A percentile compares a stretch with the other conserved stretches of the same genome.
phyloP scores from a whole-genome alignment of 2,797 vertebrate genomes.

The Chelonia mydas region DNA sequence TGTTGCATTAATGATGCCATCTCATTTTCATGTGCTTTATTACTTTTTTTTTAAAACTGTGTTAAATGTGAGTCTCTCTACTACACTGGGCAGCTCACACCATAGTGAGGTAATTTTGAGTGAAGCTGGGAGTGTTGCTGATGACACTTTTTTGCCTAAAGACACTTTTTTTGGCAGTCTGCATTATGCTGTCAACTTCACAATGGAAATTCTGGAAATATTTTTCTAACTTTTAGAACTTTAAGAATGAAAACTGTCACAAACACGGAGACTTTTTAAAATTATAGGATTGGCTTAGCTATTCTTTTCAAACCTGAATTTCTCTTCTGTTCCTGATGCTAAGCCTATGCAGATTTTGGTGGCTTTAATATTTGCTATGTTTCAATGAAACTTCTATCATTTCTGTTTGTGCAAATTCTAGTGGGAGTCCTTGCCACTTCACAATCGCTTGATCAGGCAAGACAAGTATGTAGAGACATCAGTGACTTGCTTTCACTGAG shows the following conservation, averaged over 20 bases:
- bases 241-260: not conserved
- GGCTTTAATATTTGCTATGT: not conserved
- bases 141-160: not conserved
- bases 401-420: not conserved
- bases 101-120: not conserved
- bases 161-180: not conserved
- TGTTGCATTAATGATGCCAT: not conserved
- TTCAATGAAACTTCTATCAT: not conserved
- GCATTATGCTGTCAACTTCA: not conserved
- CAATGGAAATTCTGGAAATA: not conserved
- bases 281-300: not conserved
- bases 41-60: not conserved
- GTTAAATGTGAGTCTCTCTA: not conserved
- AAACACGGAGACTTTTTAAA: not conserved
- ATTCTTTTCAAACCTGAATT: not conserved
- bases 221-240: not conserved
- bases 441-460: not conserved
- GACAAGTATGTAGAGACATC: not conserved
- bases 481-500: not conserved
- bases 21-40: not conserved
- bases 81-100: not conserved
- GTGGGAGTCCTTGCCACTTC: not conserved
- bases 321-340: not conserved
- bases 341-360: not conserved
- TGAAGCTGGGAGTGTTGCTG: not conserved